Evolutionary conservation across 2,113 vertebrate genomes (phyloP).

Genomic region (Alouatta palliata): DNA sequence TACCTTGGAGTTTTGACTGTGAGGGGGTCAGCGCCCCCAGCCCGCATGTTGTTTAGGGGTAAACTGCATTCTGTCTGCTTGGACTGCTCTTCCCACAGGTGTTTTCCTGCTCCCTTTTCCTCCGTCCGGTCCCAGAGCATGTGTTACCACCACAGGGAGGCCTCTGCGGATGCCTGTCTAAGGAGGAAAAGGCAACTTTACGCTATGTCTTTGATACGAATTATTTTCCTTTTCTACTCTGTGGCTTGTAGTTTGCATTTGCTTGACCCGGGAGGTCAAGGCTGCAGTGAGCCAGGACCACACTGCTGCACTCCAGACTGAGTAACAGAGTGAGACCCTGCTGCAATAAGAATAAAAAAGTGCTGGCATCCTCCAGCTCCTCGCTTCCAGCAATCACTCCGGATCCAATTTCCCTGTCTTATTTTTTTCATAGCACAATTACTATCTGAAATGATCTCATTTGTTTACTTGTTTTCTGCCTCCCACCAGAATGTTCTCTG

Average conservation of each 20-base stretch:
- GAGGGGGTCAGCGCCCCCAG: background rate
- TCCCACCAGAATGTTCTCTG: background rate
- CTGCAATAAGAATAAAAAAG: too few relatives aligned
- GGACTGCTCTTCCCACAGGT: too few relatives aligned
- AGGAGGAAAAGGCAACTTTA: background rate
- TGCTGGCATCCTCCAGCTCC: background rate
- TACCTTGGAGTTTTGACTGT: background rate
- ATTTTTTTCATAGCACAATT: background rate
- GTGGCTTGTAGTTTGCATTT: too few relatives aligned
- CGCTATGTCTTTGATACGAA: too few relatives aligned
- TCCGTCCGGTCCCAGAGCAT: background rate
- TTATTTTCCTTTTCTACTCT: too few relatives aligned
- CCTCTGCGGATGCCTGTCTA: rapidly evolving
- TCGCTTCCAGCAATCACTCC: background rate
- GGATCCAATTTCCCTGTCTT: background rate
- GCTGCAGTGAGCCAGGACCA: too few relatives aligned
- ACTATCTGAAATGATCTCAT: background rate
- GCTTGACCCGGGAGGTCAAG: too few relatives aligned
- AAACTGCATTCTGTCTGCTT: background rate
- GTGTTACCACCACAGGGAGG: background rate
- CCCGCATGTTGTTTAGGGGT: background rate
- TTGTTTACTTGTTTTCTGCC: background rate
- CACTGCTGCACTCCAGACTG: too few relatives aligned
- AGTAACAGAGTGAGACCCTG: too few relatives aligned
- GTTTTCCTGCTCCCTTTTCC: rapidly evolving